Conservation (phyloP, 2,113 vertebrate genomes). For the Poicephalus gulielmi region DNA sequence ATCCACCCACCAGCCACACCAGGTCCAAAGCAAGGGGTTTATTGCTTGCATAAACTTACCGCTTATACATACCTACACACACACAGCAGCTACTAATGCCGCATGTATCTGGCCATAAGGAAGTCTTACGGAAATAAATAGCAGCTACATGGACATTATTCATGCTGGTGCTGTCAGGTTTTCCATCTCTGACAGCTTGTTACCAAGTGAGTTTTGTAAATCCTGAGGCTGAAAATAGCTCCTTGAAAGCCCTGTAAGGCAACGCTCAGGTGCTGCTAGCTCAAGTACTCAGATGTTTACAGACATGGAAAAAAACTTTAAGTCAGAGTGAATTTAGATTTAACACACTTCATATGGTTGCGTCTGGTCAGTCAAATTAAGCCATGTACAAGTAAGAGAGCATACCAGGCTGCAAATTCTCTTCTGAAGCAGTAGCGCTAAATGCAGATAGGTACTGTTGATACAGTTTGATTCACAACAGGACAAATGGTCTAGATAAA, state of each 20-base stretch:
- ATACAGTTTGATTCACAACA: not conserved
- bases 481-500: not conserved
- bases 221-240: not conserved
- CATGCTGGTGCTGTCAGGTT: accelerated
- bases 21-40: not conserved
- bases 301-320: not conserved
- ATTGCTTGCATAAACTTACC: not conserved
- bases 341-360: not conserved
- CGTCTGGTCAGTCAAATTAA: not conserved
- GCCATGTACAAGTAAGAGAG: not conserved
- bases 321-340: not conserved
- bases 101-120: no score
- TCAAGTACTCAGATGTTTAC: accelerated
- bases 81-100: not conserved
- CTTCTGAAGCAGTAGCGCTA: not conserved
- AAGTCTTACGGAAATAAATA: not conserved
- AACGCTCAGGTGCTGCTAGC: not conserved
- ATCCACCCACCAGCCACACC: not conserved
- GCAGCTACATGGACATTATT: accelerated
- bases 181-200: not conserved
- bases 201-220: not conserved
- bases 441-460: not conserved
- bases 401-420: not conserved
- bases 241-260: not conserved
- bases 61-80: accelerated